Evolutionary conservation across 2,113 vertebrate genomes (phyloP), one percentile per base, ranked within the genome.

Genomic region (Dromas ardeola): DNA sequence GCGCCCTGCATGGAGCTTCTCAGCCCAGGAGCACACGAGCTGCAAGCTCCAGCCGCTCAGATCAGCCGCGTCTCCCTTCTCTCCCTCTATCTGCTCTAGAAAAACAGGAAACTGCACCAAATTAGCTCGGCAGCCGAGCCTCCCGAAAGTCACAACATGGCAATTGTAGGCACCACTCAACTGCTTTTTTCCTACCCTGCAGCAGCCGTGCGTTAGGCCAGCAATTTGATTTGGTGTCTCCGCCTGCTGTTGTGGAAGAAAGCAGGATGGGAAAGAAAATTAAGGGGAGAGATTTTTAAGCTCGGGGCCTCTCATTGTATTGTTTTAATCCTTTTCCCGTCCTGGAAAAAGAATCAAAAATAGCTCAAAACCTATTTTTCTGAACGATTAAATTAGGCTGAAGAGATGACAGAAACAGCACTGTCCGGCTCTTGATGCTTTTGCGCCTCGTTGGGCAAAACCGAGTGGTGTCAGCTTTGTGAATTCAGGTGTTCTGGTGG

Each of bases 351-450:
- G 56, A 23, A 40, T 30, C 62, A 76, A 69, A 93, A 94, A 93
- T 96, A 96, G 95, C 95, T 82, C 71, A 55, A 67, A 92, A 17
- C 32, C 61, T 25, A 9, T 88, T 86, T 98, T 88, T 93, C 93
- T 95, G 77, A 61, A 52, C 10, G 93, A 88, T 97, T 95, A 93
- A 96, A 97, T 97, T 95, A 97, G 71, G n/a, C 78, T 63, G 58
- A 86, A 61, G 77, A 40, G 72, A 80, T 36, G 86, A 83, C 67
- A 91, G 88, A 81, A 65, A 66, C 56, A 30, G 74, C 55, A 69
- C 72, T 22, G 23, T 21, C 77, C 15, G 1, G 72, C 38, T 85
- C 62, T 12, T 12, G 43, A 14, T 93, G 91, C 43, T 80, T 92
- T 70, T 49, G 53, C 4, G 32, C 71, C 92, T 85, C 19, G 3